Evolutionary conservation across 2,113 vertebrate species (phyloP).

Genomic region (Myocastor coypus): DNA sequence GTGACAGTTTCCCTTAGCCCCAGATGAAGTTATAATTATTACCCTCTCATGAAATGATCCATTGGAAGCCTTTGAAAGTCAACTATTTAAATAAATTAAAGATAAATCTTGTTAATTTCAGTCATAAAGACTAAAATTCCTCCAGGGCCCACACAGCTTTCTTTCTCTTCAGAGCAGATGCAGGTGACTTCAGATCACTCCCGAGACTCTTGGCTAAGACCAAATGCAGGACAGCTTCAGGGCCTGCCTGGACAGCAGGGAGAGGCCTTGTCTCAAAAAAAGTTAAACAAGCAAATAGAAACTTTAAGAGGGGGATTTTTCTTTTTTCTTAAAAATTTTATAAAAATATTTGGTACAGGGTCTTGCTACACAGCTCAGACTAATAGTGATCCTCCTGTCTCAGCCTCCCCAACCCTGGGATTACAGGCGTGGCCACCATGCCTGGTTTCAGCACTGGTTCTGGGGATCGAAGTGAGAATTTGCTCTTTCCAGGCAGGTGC

Average conservation of each 20-base stretch:
- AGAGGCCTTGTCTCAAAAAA: not conserved
- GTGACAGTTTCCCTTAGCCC: constrained; percentile 5
- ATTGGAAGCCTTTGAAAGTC: not conserved
- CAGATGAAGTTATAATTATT: not conserved
- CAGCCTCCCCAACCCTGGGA: too few relatives aligned
- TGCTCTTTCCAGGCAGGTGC: too few relatives aligned
- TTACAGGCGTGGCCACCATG: too few relatives aligned
- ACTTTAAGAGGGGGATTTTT: constrained; percentile 16
- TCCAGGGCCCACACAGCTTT: not conserved
- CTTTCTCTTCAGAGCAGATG: not conserved
- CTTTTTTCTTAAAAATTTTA: too few relatives aligned
- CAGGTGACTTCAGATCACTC: not conserved
- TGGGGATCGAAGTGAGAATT: too few relatives aligned
- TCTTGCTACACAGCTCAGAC: too few relatives aligned
- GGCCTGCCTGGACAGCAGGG: not conserved
- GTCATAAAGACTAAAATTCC: not conserved
- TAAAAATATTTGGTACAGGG: too few relatives aligned
- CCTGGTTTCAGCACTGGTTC: too few relatives aligned
- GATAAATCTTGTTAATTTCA: not conserved
- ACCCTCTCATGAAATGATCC: not conserved
- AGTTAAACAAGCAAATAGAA: not conserved
- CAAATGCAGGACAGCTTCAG: not conserved
- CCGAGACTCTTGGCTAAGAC: not conserved
- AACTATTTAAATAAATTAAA: constrained; percentile 53
- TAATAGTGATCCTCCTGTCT: too few relatives aligned